Conservation (phyloP, 30 jellyfish, hydroid and myxozoan species). For the Aurelia sp. region DNA sequence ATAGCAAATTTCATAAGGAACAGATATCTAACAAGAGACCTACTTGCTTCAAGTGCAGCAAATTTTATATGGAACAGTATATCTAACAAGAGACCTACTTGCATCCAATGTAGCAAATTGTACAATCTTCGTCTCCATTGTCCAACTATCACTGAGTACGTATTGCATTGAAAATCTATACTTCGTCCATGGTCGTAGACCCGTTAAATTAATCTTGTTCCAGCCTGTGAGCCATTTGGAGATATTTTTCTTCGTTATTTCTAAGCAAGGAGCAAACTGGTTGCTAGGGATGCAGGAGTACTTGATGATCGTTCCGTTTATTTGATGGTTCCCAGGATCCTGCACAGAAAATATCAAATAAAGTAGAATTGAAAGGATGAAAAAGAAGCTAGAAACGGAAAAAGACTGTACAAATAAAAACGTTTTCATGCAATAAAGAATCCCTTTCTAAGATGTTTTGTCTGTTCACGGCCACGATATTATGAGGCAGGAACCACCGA, state of each 20-base stretch:
- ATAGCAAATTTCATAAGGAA: too few relatives aligned
- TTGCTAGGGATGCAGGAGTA: background rate
- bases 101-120: slow-evolving; percentile 16
- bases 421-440: too few relatives aligned
- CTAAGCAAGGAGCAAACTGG: slow-evolving; percentile 4
- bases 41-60: too few relatives aligned
- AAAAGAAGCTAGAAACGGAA: too few relatives aligned
- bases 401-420: too few relatives aligned
- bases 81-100: background rate
- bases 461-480: too few relatives aligned
- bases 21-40: too few relatives aligned
- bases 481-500: too few relatives aligned
- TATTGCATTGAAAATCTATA: background rate
- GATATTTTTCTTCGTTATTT: background rate
- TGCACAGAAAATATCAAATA: background rate
- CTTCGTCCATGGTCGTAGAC: slow-evolving; percentile 52
- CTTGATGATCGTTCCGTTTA: background rate
- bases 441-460: too few relatives aligned
- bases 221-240: background rate
- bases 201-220: background rate
- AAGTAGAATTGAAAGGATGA: too few relatives aligned
- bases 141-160: slow-evolving; percentile 35
- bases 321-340: background rate
- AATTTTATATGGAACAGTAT: too few relatives aligned
- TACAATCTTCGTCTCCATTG: background rate